phyloP scores from a whole-genome alignment of 2,888 invertebrate species.

The Helicoverpa assulta region DNA sequence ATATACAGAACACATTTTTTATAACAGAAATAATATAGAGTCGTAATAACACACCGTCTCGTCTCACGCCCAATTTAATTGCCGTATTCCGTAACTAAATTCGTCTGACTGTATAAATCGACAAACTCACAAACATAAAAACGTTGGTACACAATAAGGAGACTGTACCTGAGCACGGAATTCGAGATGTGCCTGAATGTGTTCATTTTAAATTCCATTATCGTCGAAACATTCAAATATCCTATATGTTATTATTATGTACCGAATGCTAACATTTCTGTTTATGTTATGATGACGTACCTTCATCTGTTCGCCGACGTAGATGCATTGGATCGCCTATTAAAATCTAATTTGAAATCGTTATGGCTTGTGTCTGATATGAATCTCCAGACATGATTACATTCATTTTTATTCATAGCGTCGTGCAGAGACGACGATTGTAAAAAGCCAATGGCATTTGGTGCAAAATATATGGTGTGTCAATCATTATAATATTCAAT shows the following conservation, averaged over 20 bases:
- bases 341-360: slow-evolving; percentile 67
- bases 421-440: slow-evolving; percentile 65
- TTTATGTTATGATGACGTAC: slow-evolving; percentile 43
- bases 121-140: slow-evolving; percentile 28
- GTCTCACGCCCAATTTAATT: slow-evolving; percentile 1
- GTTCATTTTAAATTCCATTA: slow-evolving; percentile 62
- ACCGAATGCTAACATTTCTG: slow-evolving; percentile 36
- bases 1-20: slow-evolving; percentile 20
- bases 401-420: slow-evolving; percentile 76
- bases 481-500: slow-evolving; percentile 76
- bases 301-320: slow-evolving; percentile 31
- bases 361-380: slow-evolving; percentile 69
- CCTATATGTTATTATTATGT: slow-evolving; percentile 16
- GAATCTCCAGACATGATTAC: slow-evolving; percentile 75
- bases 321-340: slow-evolving; percentile 63
- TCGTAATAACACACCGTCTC: slow-evolving; percentile 15
- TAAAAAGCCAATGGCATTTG: slow-evolving; percentile 70
- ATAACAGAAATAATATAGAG: slow-evolving; percentile 15
- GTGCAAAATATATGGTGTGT: slow-evolving; percentile 70
- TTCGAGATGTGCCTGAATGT: slow-evolving; percentile 38
- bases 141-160: slow-evolving; percentile 29
- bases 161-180: slow-evolving; percentile 33
- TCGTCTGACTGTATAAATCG: slow-evolving; percentile 14
- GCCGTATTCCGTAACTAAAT: slow-evolving; percentile 16
- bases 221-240: slow-evolving; percentile 49